Evolutionary conservation across 2,113 vertebrate genomes (phyloP).

Genomic region (Lophotis ruficrista): DNA sequence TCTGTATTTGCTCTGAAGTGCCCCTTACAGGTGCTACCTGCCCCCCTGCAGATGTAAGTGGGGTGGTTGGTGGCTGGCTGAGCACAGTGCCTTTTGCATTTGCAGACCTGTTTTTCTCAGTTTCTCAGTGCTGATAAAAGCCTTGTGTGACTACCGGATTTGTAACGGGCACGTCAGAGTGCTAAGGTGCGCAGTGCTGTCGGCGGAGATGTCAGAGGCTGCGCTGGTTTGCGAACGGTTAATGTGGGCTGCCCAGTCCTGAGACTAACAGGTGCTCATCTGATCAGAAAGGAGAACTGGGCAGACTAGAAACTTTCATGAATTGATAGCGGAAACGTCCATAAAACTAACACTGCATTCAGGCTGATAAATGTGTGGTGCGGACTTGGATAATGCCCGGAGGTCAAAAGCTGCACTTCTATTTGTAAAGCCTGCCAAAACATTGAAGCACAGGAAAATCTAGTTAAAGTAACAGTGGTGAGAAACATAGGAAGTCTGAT

Average conservation of each 20-base stretch:
- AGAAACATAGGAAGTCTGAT: background rate
- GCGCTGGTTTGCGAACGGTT: background rate
- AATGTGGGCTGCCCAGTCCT: background rate
- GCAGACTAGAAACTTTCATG: background rate
- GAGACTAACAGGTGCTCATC: background rate
- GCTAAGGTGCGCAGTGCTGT: background rate
- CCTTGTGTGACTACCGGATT: background rate
- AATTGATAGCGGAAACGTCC: background rate
- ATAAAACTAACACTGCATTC: background rate
- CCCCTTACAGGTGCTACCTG: background rate
- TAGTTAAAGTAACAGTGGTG: background rate
- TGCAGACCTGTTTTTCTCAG: background rate
- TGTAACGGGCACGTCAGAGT: rapidly evolving
- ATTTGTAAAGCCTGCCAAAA: slow-evolving; percentile 19
- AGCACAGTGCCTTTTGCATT: background rate
- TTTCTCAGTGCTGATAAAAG: background rate
- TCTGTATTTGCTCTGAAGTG: background rate
- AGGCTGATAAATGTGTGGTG: background rate
- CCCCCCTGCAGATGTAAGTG: background rate
- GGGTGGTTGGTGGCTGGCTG: background rate
- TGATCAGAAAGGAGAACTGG: background rate
- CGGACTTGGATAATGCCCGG: background rate
- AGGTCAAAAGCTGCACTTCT: background rate
- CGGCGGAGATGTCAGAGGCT: rapidly evolving
- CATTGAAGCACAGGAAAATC: background rate